These are phyloP conservation scores for Urocynchramus pylzowi DNA, from an alignment of 2,113 vertebrate species.

Conservation along the genomic window DNA sequence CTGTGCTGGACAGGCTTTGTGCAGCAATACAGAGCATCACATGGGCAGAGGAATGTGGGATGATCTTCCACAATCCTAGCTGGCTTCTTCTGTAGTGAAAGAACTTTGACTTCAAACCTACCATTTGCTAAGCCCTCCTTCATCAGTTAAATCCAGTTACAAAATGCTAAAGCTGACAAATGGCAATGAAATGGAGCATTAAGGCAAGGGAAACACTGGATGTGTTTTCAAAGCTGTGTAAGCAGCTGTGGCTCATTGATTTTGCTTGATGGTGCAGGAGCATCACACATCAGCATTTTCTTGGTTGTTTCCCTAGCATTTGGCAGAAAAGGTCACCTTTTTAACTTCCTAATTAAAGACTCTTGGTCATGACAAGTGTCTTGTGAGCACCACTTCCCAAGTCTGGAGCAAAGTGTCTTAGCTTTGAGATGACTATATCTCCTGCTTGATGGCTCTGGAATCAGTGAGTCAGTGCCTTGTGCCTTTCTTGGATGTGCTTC, in stretches of 20 bases:
- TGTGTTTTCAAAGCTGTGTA: constrained; percentile 48
- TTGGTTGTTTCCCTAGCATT: neutral
- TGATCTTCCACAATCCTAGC: neutral
- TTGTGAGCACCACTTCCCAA: neutral
- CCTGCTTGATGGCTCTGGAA: neutral
- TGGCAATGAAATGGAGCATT: neutral
- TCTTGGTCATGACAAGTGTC: neutral
- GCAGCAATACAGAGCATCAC: neutral
- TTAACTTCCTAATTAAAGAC: neutral
- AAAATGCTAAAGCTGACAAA: constrained; percentile 15
- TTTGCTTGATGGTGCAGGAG: neutral
- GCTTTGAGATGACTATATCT: rapidly evolving
- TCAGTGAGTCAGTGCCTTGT: neutral
- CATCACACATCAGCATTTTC: neutral
- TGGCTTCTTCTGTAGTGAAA: neutral
- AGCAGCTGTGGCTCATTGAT: constrained; percentile 57
- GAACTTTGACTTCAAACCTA: neutral
- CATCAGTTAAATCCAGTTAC: neutral
- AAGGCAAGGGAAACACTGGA: neutral
- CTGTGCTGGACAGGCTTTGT: neutral
- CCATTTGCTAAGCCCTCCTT: neutral
- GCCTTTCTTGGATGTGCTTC: neutral
- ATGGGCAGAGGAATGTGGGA: neutral
- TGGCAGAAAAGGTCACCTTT: constrained; percentile 29
- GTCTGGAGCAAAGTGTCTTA: neutral